Evolutionary conservation across 2,888 invertebrate species (phyloP).

Genomic region (Neoaliturus tenellus): DNA sequence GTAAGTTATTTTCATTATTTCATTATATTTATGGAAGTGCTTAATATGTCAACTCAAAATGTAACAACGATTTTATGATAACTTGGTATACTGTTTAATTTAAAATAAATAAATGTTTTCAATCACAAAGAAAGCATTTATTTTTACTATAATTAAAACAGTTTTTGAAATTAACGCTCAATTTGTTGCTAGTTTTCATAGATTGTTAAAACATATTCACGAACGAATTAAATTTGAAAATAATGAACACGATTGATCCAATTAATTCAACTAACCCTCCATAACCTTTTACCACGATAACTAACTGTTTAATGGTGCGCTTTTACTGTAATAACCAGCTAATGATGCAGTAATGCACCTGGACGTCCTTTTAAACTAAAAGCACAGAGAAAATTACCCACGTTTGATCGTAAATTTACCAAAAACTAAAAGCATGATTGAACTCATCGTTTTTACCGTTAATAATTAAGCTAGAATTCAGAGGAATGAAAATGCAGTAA

Average conservation of each 20-base stretch:
- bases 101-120: too few species aligned
- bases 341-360: constrained; percentile 19
- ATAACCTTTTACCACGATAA: constrained; percentile 29
- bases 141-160: too few species aligned
- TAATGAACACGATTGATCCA: background rate
- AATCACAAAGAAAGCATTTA: too few species aligned
- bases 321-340: constrained; percentile 22
- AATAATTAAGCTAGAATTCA: background rate
- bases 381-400: constrained; percentile 5
- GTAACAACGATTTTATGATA: too few species aligned
- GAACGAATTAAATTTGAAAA: background rate
- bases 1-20: too few species aligned
- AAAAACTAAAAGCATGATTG: background rate
- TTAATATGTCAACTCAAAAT: too few species aligned
- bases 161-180: background rate
- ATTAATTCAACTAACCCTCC: constrained; percentile 11
- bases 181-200: background rate
- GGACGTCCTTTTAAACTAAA: constrained; percentile 1
- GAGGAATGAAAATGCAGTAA: background rate
- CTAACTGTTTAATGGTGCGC: constrained; percentile 30
- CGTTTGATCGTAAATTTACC: constrained; percentile 10
- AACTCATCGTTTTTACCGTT: background rate
- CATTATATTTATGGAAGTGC: too few species aligned
- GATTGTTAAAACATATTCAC: background rate
- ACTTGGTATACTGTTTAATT: too few species aligned